Evolutionary conservation across 2,113 vertebrate species (phyloP), one percentile per base, ranked within the genome.

Genomic region (Sardina pilchardus): DNA sequence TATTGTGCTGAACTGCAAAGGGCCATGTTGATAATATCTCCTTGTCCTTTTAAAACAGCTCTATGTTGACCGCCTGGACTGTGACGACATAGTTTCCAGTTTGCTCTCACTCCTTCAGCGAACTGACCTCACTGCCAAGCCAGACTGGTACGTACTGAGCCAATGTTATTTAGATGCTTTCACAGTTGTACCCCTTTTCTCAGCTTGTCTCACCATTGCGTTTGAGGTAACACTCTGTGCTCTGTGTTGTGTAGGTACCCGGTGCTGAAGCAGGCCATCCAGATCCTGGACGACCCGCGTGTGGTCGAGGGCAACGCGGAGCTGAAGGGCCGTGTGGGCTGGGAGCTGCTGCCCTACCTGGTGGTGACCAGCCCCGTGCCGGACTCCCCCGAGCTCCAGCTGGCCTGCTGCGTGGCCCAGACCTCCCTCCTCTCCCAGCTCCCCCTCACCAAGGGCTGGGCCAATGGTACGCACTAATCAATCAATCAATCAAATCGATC

Each of bases 381-480:
- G 0, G 92, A 93, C 44, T 96, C 96, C n/a, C 24, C 95, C 3
- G 95, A 96, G 39, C 93, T 91, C 71, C 93, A 92, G 84, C 89
- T 98, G 16, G 85, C 96, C 2, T 0, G 90, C 16, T 94, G 91
- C 85, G 81, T 99, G 0, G 95, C 96, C 87, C 91, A 92, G 21
- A 97, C 93, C 39, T 83, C 87, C 30, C 67, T 97, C 82, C 89
- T 98, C 48, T 90, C 92, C 34, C 92, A 96, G 6, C 96, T 97
- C 85, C 96, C 96, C 47, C 92, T 99, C 21, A 94, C 98, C 34
- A 93, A 88, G 80, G 96, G 92, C 26, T 99, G 98, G 97, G 92
- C 93, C 44, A 56, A 93, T 94, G 97, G 98, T 99, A 94, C 93
- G 78, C 43, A 30, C 59, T 10, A 19, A 6, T 9, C 14, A 39